phyloP scores from a whole-genome alignment of 2,888 invertebrate species.

The Cataglyphis altisquamis region DNA sequence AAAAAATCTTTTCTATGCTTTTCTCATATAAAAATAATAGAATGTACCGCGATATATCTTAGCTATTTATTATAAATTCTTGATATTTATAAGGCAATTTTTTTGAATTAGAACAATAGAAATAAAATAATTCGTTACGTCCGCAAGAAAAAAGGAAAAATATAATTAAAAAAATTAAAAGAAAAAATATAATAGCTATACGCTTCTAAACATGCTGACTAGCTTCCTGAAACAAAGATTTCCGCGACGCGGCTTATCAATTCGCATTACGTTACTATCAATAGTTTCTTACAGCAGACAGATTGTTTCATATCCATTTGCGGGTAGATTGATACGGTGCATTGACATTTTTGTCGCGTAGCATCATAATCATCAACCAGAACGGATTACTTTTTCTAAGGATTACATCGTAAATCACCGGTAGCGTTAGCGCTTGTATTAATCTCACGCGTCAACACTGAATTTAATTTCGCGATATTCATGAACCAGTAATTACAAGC shows the following conservation, averaged over 20 bases:
- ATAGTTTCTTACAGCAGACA: not conserved
- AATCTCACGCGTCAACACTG: constrained; percentile 35
- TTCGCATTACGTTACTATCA: not conserved
- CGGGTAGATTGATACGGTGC: not conserved
- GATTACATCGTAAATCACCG: constrained; percentile 4
- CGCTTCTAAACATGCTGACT: not conserved
- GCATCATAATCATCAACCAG: not conserved
- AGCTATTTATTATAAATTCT: not conserved
- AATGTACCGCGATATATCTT: not conserved
- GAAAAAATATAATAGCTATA: too few species aligned
- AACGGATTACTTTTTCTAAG: not conserved
- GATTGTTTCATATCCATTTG: not conserved
- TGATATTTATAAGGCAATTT: not conserved
- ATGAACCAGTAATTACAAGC: constrained; percentile 58
- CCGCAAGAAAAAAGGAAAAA: too few species aligned
- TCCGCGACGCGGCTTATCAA: not conserved
- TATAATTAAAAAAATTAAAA: too few species aligned
- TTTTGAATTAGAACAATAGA: not conserved
- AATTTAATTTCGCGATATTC: constrained; percentile 49
- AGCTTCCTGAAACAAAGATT: not conserved
- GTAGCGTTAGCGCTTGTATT: constrained; percentile 23
- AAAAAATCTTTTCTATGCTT: not conserved
- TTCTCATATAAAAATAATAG: not conserved
- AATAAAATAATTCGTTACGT: not conserved
- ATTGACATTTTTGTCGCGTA: not conserved